phyloP scores from a whole-genome alignment of 2,113 vertebrate species.

The Mastomys coucha region DNA sequence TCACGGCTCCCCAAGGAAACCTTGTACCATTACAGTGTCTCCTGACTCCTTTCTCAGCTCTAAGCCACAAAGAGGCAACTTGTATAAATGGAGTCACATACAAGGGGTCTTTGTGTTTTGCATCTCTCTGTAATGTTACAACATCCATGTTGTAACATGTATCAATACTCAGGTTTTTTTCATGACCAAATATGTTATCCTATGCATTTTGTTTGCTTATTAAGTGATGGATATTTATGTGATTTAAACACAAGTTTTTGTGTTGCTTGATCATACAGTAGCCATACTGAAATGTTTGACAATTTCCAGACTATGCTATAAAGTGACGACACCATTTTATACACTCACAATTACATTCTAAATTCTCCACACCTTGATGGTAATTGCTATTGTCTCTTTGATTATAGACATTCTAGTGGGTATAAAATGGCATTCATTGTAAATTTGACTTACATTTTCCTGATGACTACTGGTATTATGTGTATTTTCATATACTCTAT shows the following conservation, averaged over 20 bases:
- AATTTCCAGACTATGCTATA: not conserved
- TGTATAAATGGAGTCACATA: not conserved
- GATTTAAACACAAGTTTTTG: not conserved
- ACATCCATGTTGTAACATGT: not conserved
- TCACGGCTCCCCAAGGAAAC: not conserved
- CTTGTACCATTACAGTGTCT: not conserved
- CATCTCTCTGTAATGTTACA: not conserved
- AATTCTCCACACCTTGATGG: not conserved
- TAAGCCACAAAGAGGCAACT: not conserved
- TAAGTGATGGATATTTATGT: slow-evolving; percentile 10
- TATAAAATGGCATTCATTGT: not conserved
- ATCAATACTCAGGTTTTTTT: not conserved
- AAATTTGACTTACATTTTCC: not conserved
- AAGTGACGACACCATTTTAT: not conserved
- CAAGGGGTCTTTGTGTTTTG: slow-evolving; percentile 11
- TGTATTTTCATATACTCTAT: slow-evolving; percentile 11
- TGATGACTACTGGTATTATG: not conserved
- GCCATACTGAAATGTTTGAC: not conserved
- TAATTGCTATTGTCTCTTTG: not conserved
- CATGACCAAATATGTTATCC: not conserved
- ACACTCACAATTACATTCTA: not conserved
- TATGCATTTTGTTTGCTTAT: slow-evolving; percentile 18
- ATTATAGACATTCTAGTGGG: not conserved
- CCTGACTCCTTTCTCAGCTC: not conserved
- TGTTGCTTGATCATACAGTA: slow-evolving; percentile 31